Evolutionary conservation across 2,113 vertebrate genomes (phyloP).

Genomic region (Fukomys damarensis): DNA sequence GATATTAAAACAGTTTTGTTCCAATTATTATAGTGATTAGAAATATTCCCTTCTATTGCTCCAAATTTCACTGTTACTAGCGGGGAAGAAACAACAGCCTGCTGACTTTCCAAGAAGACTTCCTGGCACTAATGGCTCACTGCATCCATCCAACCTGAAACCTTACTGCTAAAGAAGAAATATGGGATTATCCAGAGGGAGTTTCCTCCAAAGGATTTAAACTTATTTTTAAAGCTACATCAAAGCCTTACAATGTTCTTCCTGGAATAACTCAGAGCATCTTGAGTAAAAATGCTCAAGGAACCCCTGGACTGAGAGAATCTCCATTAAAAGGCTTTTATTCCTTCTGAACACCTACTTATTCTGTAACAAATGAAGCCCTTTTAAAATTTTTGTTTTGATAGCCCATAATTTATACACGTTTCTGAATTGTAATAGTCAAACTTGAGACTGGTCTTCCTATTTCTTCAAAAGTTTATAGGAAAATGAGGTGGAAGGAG

Average conservation of each 20-base stretch:
- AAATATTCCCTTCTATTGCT: not conserved
- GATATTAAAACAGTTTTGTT: not conserved
- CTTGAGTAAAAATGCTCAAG: not conserved
- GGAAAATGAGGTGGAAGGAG: not conserved
- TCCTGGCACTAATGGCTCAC: not conserved
- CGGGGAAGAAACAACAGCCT: not conserved
- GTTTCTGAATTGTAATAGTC: not conserved
- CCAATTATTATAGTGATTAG: not conserved
- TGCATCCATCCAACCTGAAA: not conserved
- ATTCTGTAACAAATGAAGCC: not conserved
- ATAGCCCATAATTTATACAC: not conserved
- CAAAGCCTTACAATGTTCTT: not conserved
- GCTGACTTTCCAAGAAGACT: not conserved
- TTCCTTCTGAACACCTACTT: not conserved
- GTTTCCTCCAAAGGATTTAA: not conserved
- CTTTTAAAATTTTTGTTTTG: not conserved
- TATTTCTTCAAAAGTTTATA: conserved; percentile 41
- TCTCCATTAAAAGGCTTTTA: not conserved
- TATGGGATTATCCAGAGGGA: not conserved
- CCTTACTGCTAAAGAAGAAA: not conserved
- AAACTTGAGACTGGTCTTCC: not conserved
- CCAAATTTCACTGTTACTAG: conserved; percentile 39
- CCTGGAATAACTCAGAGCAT: not conserved
- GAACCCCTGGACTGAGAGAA: not conserved
- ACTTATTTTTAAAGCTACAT: not conserved